Percentiles rank a stretch among this genome's conserved stretches.
These are phyloP conservation scores for Aphodius sticticus DNA, from an alignment of 2,888 invertebrate genomes.

Conservation along the genomic window DNA sequence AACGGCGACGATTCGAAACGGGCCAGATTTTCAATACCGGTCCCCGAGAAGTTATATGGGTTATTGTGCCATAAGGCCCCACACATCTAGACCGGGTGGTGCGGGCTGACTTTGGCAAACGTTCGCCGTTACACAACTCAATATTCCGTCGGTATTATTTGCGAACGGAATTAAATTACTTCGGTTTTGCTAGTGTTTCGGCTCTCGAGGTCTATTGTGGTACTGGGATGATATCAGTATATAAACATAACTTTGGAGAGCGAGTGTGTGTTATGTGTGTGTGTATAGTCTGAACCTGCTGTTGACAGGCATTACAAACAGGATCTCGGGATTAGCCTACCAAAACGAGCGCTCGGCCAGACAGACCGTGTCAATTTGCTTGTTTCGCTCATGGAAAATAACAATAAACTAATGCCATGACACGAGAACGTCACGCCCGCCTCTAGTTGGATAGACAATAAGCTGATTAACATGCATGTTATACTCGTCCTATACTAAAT, in stretches of 20 bases:
- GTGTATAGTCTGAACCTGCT: neutral
- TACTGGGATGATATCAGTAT: neutral
- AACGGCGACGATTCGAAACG: neutral
- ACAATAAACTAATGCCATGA: neutral
- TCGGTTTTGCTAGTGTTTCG: neutral
- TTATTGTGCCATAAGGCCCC: neutral
- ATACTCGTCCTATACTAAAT: no score
- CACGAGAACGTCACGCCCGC: neutral
- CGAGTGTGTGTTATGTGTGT: neutral
- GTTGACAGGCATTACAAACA: neutral
- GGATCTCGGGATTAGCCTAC: neutral
- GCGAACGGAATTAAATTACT: neutral
- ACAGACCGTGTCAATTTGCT: neutral
- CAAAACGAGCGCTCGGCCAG: neutral
- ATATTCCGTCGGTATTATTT: neutral
- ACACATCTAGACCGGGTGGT: neutral
- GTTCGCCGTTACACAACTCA: neutral
- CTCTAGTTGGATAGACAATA: neutral
- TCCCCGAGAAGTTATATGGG: neutral
- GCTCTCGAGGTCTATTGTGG: neutral
- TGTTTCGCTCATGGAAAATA: constrained; percentile 4
- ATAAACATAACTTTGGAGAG: neutral
- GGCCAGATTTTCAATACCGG: neutral
- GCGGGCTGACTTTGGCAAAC: neutral
- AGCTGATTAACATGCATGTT: neutral